Conservation (phyloP, 2,888 invertebrate genomes). For the Druceiella hillmani region DNA sequence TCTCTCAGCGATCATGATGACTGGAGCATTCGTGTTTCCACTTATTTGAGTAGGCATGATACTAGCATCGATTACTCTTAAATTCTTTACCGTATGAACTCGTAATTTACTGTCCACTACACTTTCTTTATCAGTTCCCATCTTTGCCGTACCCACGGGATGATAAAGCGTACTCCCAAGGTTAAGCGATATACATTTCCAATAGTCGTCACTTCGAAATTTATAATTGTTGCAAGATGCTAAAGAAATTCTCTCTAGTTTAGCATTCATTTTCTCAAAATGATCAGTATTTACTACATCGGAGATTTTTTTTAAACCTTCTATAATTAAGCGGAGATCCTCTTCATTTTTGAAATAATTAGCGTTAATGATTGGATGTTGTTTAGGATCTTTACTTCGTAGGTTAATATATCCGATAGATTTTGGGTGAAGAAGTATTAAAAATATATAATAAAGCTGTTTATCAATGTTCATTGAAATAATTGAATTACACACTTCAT, state of each 20-base stretch:
- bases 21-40: conserved; percentile 40
- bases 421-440: conserved; percentile 38
- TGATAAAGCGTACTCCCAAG: conserved; percentile 43
- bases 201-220: conserved; percentile 36
- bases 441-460: conserved; percentile 38
- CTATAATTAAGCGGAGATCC: conserved; percentile 36
- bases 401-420: conserved; percentile 37
- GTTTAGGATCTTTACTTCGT: conserved; percentile 31
- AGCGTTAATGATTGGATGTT: conserved; percentile 37
- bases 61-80: conserved; percentile 42
- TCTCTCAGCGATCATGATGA: conserved; percentile 45
- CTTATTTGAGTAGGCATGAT: conserved; percentile 44
- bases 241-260: conserved; percentile 34
- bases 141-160: conserved; percentile 43
- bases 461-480: conserved; percentile 34
- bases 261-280: conserved; percentile 33
- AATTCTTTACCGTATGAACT: conserved; percentile 32
- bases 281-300: conserved; percentile 35
- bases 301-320: conserved; percentile 33
- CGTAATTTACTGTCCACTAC: conserved; percentile 36
- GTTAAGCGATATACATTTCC: conserved; percentile 43
- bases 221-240: conserved; percentile 34
- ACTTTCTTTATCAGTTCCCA: conserved; percentile 35
- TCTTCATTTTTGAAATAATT: conserved; percentile 39
- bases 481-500: conserved; percentile 38